A percentile compares a stretch with the other conserved stretches of the same genome.
These are phyloP conservation scores for Prenolepis imparis DNA, from an alignment of 2,888 invertebrate genomes.

Conservation along the genomic window DNA sequence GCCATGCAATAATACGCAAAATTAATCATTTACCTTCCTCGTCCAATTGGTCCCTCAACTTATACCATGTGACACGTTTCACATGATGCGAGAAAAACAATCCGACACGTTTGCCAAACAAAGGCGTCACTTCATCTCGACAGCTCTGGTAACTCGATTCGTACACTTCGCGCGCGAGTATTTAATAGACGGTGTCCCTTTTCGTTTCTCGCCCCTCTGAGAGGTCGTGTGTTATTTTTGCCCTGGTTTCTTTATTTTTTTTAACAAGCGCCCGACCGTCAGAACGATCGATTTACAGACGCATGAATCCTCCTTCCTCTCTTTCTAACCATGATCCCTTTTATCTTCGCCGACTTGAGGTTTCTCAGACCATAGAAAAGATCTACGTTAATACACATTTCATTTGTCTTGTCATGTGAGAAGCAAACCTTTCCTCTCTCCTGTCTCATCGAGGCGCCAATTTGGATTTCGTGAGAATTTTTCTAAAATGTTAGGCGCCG, in stretches of 20 bases:
- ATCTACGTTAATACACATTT: constrained; percentile 76
- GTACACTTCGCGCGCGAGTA: constrained; percentile 39
- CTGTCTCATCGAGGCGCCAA: constrained; percentile 17
- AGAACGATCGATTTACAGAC: constrained; percentile 75
- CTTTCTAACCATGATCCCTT: constrained; percentile 67
- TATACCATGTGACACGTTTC: constrained; percentile 16
- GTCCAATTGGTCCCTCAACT: constrained; percentile 7
- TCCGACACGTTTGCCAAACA: constrained; percentile 34
- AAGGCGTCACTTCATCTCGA: constrained; percentile 42
- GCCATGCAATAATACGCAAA: background rate
- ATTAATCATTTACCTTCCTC: background rate
- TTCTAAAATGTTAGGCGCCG: background rate
- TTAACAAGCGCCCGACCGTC: constrained; percentile 64
- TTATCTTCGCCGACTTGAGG: constrained; percentile 80
- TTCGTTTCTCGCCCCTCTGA: constrained; percentile 47
- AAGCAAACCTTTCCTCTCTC: constrained; percentile 31
- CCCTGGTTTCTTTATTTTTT: constrained; percentile 66
- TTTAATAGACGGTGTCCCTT: constrained; percentile 64
- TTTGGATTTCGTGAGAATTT: constrained; percentile 41
- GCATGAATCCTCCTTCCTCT: constrained; percentile 52
- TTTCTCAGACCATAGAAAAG: constrained; percentile 75
- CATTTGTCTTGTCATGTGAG: constrained; percentile 77
- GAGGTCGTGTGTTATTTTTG: constrained; percentile 62
- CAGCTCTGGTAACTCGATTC: constrained; percentile 41
- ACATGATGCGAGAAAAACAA: constrained; percentile 35